A percentile compares a stretch with the other conserved stretches of the same genome.
Evolutionary conservation across 2,113 vertebrate species (phyloP).

Genomic region (Crotalus viridis): DNA sequence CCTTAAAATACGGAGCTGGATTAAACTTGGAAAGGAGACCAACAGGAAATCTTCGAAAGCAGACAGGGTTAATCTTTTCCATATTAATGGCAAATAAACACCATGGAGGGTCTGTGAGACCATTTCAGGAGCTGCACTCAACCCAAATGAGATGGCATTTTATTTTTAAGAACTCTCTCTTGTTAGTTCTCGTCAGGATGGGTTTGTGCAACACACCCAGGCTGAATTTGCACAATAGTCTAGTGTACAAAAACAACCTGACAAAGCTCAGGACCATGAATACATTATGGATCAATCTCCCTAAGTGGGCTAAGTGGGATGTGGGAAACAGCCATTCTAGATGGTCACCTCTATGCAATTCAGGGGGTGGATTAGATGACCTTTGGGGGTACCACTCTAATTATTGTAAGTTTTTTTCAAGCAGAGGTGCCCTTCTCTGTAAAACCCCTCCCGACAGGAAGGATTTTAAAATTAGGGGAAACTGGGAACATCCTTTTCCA

Average conservation of each 20-base stretch:
- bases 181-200: not conserved
- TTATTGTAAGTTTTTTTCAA: not conserved
- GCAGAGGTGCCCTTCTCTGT: not conserved
- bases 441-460: not conserved
- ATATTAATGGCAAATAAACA: not conserved
- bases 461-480: not conserved
- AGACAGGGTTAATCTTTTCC: not conserved
- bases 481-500: not conserved
- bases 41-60: not conserved
- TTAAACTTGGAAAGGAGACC: not conserved
- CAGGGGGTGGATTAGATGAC: not conserved
- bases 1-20: not conserved
- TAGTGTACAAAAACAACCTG: not conserved
- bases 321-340: not conserved
- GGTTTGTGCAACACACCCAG: not conserved
- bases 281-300: not conserved
- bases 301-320: not conserved
- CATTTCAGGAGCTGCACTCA: not conserved
- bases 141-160: not conserved
- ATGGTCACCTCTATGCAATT: not conserved
- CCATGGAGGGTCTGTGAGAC: not conserved
- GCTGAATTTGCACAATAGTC: not conserved
- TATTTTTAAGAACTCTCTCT: not conserved
- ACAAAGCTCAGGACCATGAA: not conserved
- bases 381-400: not conserved